Base-by-base conservation (phyloP, 2,888 invertebrate species). In the Hesperia comma region DNA sequence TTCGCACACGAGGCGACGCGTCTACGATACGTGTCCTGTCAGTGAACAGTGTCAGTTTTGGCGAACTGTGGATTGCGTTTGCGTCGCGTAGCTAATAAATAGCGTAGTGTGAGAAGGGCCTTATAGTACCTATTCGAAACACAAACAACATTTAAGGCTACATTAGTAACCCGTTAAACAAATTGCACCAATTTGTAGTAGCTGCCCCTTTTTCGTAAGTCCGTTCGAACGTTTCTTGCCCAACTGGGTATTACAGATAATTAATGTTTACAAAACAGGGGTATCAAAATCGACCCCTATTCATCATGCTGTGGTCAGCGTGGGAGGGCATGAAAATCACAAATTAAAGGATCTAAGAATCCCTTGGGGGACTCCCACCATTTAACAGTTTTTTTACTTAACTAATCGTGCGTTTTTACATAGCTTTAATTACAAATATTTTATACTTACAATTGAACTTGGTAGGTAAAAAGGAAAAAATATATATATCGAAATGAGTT, bases 231-330 rank as follows among this genome's bases (percentile, higher is more conserved):
- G 58, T 53, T 64, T 58, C 64, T 58, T 58, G 26, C 53, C 58
- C 64, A 43, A 63, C 43, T 32, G 56, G 41, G 76, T 75, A 78
- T 78, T 74, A 76, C 72, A 76, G 78, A 81, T 80, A 81, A 82
- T 80, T 79, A 80, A 81, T 80, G 79, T 73, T 79, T 80, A 80
- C 78, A 79, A 80, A 82, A 81, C 76, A 79, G 76, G 78, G 77
- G 76, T 75, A 71, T 68, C 66, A 66, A 68, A 70, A 62, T 67
- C 73, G 76, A 76, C 78, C 77, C 72, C 75, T 73, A 82, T 83
- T 80, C 77, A 81, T 83, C 81, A 82, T 79, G 78, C 75, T 71
- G 80, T 74, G 82, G 81, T 79, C 78, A 77, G 77, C 70, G 76
- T 74, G 68, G 68, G 72, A 57, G 51, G 71, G 74, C 76, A 79